A percentile compares a stretch with the other conserved stretches of the same genome.
phyloP scores from a whole-genome alignment of 2,797 vertebrate species.

The Typhlichthys subterraneus region DNA sequence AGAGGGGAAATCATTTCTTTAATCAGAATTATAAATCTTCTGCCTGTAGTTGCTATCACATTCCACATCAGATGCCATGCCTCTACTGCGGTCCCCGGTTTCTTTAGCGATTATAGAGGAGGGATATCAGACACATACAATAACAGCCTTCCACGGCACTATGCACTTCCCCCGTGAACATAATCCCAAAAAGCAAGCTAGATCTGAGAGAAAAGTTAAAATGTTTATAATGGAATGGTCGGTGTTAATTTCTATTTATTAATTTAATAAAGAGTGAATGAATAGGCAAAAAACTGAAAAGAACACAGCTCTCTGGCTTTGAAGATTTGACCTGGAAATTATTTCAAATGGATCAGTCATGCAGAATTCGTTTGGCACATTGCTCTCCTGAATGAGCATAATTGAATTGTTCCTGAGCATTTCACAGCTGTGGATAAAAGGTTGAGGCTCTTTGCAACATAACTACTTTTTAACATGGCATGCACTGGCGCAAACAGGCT shows the following conservation, averaged over 20 bases:
- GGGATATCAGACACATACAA: conserved; percentile 23
- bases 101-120: conserved; percentile 31
- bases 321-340: conserved; percentile 15
- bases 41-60: conserved; percentile 33
- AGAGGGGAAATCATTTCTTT: conserved; percentile 50
- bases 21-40: conserved; percentile 60
- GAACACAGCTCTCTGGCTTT: neutral
- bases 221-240: no score
- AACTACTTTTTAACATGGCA: conserved; percentile 10
- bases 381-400: conserved; percentile 26
- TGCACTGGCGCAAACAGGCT: conserved; percentile 23
- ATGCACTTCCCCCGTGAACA: neutral
- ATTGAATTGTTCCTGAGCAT: conserved; percentile 10
- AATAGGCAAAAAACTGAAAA: neutral
- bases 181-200: neutral
- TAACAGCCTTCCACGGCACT: conserved; percentile 1
- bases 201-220: no score
- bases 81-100: conserved; percentile 21
- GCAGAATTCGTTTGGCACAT: conserved; percentile 13
- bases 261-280: neutral
- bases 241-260: neutral
- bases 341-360: conserved; percentile 25
- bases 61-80: conserved; percentile 28
- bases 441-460: conserved; percentile 10
- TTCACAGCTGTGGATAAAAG: conserved; percentile 16